Evolutionary conservation across 2,888 invertebrate genomes (phyloP).

Genomic region (Agrochola lota): DNA sequence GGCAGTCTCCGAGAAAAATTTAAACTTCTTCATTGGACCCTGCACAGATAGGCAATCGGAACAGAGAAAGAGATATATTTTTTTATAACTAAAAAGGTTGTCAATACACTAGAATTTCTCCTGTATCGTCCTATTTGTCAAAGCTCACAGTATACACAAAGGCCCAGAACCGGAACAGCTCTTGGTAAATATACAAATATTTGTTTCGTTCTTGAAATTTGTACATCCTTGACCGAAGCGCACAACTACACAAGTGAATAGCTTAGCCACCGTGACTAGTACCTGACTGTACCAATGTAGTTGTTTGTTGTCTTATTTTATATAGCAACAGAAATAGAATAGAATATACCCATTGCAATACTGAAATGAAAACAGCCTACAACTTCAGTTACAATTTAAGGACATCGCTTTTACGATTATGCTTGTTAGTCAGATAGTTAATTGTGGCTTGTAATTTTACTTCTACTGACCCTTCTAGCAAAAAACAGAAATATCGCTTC

Average conservation of each 20-base stretch:
- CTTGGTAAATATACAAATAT: background rate
- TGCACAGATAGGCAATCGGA: background rate
- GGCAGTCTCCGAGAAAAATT: background rate
- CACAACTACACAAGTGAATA: constrained; percentile 3
- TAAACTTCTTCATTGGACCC: background rate
- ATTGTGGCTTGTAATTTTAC: too few species aligned
- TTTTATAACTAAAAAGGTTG: too few species aligned
- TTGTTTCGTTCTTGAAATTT: constrained; percentile 18
- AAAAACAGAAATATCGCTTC: too few species aligned
- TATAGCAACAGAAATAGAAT: too few species aligned
- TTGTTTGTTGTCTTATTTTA: background rate
- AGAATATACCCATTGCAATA: too few species aligned
- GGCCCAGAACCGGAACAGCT: background rate
- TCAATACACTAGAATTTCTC: background rate
- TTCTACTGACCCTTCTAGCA: too few species aligned
- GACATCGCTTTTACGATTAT: too few species aligned
- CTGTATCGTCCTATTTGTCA: background rate
- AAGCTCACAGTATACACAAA: background rate
- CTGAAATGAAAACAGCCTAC: too few species aligned
- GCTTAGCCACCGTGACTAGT: background rate
- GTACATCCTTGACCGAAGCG: constrained; percentile 18
- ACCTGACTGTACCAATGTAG: background rate
- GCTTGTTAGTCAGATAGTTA: too few species aligned
- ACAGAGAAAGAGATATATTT: background rate
- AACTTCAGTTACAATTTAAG: too few species aligned